A percentile compares a stretch with the other conserved stretches of the same genome.
Evolutionary conservation across 1,140 invertebrate genomes (phyloP).

Genomic region (Rhagoletis pomonella): DNA sequence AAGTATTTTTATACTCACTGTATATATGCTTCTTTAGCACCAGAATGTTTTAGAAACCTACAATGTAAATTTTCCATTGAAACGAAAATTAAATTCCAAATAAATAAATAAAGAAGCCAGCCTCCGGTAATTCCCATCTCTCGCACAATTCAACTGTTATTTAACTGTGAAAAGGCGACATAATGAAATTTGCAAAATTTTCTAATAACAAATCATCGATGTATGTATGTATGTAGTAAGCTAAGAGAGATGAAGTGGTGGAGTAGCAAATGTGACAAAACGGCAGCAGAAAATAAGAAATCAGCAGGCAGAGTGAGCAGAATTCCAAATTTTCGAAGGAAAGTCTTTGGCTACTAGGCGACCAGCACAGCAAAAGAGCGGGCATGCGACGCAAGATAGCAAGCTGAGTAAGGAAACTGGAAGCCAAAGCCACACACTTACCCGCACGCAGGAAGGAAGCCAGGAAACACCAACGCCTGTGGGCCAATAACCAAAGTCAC

Average conservation of each 20-base stretch:
- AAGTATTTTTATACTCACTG: too few species aligned
- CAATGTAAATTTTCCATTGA: too few species aligned
- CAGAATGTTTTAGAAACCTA: too few species aligned
- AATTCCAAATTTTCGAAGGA: background rate
- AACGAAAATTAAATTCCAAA: too few species aligned
- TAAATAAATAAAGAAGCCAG: background rate
- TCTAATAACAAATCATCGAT: background rate
- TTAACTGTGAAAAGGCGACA: background rate
- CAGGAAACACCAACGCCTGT: too few species aligned
- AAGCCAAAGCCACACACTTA: too few species aligned
- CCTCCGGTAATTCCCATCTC: background rate
- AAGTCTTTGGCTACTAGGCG: background rate
- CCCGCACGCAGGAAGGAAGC: too few species aligned
- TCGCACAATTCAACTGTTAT: background rate
- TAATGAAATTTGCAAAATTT: conserved; percentile 48
- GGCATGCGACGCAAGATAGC: background rate
- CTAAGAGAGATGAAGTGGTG: background rate
- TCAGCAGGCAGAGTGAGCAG: background rate
- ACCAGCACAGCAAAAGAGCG: background rate
- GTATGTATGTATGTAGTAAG: background rate
- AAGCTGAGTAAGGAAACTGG: background rate
- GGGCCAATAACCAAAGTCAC: too few species aligned
- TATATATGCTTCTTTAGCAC: too few species aligned
- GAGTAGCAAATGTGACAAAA: background rate
- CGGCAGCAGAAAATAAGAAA: conserved; percentile 8